A percentile compares a stretch with the other conserved stretches of the same genome.
Evolutionary conservation across 2,888 invertebrate species (phyloP).

Genomic region (Lacanobia oleracea): DNA sequence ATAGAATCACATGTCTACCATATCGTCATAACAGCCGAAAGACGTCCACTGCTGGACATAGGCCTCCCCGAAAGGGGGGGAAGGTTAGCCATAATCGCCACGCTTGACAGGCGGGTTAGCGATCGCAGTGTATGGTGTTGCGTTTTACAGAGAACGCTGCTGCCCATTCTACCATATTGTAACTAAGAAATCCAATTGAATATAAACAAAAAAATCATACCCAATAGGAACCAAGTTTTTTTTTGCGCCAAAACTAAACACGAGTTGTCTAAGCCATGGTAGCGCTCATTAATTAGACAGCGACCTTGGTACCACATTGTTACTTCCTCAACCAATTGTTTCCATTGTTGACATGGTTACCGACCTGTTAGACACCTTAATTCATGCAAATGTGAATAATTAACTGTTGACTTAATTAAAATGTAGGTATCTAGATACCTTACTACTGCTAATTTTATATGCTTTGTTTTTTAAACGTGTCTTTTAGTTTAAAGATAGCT

Average conservation of each 20-base stretch:
- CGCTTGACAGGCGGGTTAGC: too few relatives aligned
- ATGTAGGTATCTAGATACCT: background rate
- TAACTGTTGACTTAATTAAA: slow-evolving; percentile 14
- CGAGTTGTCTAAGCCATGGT: slow-evolving; percentile 7
- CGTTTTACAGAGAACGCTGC: too few relatives aligned
- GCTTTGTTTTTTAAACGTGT: background rate
- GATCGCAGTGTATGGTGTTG: too few relatives aligned
- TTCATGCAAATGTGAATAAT: slow-evolving; percentile 42
- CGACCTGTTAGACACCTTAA: slow-evolving; percentile 13
- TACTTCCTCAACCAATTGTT: slow-evolving; percentile 57
- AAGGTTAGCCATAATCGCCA: too few relatives aligned
- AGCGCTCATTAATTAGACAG: slow-evolving; percentile 45
- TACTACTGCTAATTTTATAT: background rate
- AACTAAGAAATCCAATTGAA: too few relatives aligned
- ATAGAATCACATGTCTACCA: too few relatives aligned
- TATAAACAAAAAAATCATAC: background rate
- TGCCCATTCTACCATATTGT: too few relatives aligned
- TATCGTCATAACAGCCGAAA: too few relatives aligned
- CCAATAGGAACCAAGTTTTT: background rate
- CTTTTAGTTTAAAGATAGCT: too few relatives aligned
- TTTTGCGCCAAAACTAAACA: slow-evolving; percentile 9
- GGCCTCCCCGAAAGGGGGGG: too few relatives aligned
- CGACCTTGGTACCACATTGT: slow-evolving; percentile 58
- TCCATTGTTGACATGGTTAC: slow-evolving; percentile 40
- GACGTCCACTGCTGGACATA: too few relatives aligned